Conservation (phyloP, 2,797 vertebrate genomes). For the Novumbra hubbsi region DNA sequence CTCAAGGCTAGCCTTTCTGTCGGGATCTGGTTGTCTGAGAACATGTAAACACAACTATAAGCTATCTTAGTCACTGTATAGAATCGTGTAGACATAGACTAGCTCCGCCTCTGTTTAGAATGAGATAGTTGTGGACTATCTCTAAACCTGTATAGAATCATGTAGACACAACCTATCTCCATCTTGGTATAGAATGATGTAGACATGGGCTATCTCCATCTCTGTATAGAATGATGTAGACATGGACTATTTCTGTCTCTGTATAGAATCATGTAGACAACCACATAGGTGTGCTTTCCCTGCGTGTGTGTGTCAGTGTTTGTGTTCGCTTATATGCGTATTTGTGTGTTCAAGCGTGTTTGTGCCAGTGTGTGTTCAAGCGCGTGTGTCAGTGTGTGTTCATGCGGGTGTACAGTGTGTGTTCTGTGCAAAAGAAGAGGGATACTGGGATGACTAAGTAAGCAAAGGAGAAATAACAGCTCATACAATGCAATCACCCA, state of each 20-base stretch:
- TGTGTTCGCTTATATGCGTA: neutral
- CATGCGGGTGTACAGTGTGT: neutral
- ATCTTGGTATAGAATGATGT: slow-evolving; percentile 34
- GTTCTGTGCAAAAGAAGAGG: neutral
- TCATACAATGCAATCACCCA: slow-evolving; percentile 56
- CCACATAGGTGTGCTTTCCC: neutral
- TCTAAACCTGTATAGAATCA: slow-evolving; percentile 29
- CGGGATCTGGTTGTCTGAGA: slow-evolving; percentile 36
- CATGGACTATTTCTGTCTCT: slow-evolving; percentile 17
- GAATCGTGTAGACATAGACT: slow-evolving; percentile 31
- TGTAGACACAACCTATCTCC: slow-evolving; percentile 20
- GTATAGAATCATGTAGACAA: neutral
- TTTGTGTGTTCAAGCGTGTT: slow-evolving; percentile 9
- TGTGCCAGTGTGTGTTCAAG: neutral
- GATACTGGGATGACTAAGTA: slow-evolving; percentile 35
- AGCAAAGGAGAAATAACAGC: slow-evolving; percentile 50
- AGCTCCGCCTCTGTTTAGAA: neutral
- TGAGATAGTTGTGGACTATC: slow-evolving; percentile 3
- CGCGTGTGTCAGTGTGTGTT: neutral
- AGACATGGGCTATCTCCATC: slow-evolving; percentile 13
- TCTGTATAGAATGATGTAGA: slow-evolving; percentile 35
- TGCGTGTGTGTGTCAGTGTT: neutral
- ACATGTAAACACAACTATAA: slow-evolving; percentile 32
- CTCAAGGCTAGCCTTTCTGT: slow-evolving; percentile 58
- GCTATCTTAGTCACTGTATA: slow-evolving; percentile 24